Base-by-base conservation (phyloP, 2,888 invertebrate genomes). In the Mantis religiosa region DNA sequence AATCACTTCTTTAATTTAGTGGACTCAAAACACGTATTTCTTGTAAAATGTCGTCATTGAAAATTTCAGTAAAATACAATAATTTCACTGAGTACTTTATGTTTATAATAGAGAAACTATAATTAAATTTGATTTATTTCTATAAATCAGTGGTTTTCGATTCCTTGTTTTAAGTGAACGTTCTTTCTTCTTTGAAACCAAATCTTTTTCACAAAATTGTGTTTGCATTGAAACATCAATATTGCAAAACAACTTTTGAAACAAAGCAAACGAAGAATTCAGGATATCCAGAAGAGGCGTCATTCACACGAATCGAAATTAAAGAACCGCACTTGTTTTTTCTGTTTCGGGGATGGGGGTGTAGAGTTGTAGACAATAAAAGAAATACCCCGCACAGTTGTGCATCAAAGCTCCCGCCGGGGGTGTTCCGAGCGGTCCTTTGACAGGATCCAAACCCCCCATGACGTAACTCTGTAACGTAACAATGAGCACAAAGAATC, bases 401-500 rank as follows among this genome's bases (percentile, higher is more conserved):
- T 28, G 54, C 54, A 28, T 28, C 81, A 25, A n/a, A 82, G 81
- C 82, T 41, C 87, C 82, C 54, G 54, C 54, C 87, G n/a, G 28
- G 87, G 87, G 87, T 81, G 87, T 34, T 30, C n/a, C 34, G 82
- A 87, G 87, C 87, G 87, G 87, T n/a, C 82, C 87, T 87, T 87
- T 87, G 87, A 82, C 87, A 82, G 41, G 82, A 82, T 30, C 28
- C 54, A 82, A 82, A n/a, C 82, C 87, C 87, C 87, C 87, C 87
- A 82, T 87, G 87, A 87, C 87, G 87, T 87, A 81, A 87, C 54
- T 82, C 82, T 82, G 82, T 25, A 34, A 34, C 87, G 87, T 87
- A 87, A 87, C 87, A 87, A 87, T 87, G 82, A 81, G 81, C 87
- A 82, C 87, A 82, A 87, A 87, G 87, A 71, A 87, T 87, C 87